Percentiles rank a stretch among this genome's conserved stretches.
Conservation (phyloP, 2,113 vertebrate species). For the Oreotrochilus melanogaster region DNA sequence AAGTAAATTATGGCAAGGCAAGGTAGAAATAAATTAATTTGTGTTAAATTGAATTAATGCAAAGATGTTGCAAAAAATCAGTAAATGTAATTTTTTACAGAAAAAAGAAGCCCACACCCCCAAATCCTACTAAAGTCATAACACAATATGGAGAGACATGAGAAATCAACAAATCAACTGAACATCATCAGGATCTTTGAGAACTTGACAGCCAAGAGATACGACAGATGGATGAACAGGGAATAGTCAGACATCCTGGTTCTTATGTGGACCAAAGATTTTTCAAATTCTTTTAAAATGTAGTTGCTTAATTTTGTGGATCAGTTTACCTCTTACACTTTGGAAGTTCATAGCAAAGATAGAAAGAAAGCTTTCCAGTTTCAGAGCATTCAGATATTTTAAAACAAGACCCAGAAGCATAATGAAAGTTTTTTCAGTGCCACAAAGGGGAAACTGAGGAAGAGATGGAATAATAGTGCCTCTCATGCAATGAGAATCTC, state of each 20-base stretch:
- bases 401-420: background rate
- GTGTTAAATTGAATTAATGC: background rate
- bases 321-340: conserved; percentile 12
- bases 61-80: background rate
- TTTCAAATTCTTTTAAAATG: background rate
- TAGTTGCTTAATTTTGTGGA: background rate
- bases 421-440: background rate
- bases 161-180: background rate
- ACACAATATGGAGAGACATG: background rate
- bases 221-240: background rate
- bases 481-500: background rate
- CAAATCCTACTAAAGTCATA: background rate
- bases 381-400: background rate
- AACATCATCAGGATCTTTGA: background rate
- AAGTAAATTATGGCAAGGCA: background rate
- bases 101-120: background rate
- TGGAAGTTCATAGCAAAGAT: background rate
- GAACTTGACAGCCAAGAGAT: conserved; percentile 1
- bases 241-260: background rate
- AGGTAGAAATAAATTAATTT: background rate
- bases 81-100: background rate
- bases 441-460: background rate
- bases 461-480: background rate
- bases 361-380: background rate
- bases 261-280: background rate